Evolutionary conservation across 2,888 invertebrate genomes (phyloP).

Genomic region (Cephus sareptanus): DNA sequence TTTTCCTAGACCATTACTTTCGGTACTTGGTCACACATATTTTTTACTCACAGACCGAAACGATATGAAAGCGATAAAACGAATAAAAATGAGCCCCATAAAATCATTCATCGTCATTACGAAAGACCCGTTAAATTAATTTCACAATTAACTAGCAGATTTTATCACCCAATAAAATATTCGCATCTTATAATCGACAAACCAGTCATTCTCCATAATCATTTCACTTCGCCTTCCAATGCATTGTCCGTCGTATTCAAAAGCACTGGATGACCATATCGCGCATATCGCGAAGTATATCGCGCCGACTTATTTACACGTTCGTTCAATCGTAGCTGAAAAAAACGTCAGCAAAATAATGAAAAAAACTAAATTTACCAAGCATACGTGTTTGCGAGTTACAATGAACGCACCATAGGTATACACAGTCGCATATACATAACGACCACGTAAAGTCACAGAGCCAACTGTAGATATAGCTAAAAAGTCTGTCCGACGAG

Average conservation of each 20-base stretch:
- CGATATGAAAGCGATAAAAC: background rate
- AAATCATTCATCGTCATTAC: background rate
- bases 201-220: background rate
- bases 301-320: background rate
- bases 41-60: background rate
- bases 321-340: background rate
- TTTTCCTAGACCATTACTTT: background rate
- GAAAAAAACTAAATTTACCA: background rate
- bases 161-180: background rate
- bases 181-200: background rate
- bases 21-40: background rate
- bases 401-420: background rate
- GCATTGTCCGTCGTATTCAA: background rate
- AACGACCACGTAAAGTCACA: background rate
- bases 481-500: background rate
- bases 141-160: background rate
- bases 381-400: background rate
- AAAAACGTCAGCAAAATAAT: background rate
- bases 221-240: background rate
- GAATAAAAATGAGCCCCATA: background rate
- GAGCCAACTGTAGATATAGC: background rate
- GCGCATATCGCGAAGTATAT: background rate
- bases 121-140: background rate
- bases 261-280: background rate
- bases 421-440: no score